A percentile compares a stretch with the other conserved stretches of the same genome.
Evolutionary conservation across 1,140 invertebrate genomes (phyloP).

Genomic region (Tenebrio molitor): DNA sequence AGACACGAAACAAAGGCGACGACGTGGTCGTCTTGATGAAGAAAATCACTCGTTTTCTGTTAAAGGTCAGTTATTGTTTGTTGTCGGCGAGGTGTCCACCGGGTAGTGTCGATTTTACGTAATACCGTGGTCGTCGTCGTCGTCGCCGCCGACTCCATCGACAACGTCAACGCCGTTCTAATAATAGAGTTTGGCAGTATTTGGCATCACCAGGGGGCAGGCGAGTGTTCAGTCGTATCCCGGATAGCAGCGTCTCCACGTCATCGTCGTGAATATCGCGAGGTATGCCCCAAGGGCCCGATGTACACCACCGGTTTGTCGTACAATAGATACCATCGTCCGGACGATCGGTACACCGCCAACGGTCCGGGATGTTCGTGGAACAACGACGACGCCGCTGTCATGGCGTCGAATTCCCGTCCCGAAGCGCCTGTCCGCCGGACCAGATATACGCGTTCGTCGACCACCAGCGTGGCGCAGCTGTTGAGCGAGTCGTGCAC

Average conservation of each 20-base stretch:
- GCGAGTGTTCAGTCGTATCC: constrained; percentile 63
- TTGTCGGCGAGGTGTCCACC: background rate
- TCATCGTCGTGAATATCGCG: constrained; percentile 22
- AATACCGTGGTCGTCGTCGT: background rate
- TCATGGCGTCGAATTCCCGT: constrained; percentile 54
- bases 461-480: constrained; percentile 86
- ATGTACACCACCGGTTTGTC: constrained; percentile 62
- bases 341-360: constrained; percentile 49
- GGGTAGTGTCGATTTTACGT: background rate
- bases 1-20: background rate
- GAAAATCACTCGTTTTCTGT: background rate
- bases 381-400: constrained; percentile 30
- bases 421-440: constrained; percentile 67
- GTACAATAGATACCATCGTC: constrained; percentile 58
- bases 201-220: constrained; percentile 61
- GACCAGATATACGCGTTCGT: constrained; percentile 80
- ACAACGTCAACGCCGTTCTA: constrained; percentile 13
- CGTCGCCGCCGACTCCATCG: background rate
- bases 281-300: constrained; percentile 6
- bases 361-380: background rate
- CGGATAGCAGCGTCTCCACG: constrained; percentile 54
- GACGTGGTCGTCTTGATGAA: background rate
- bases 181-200: constrained; percentile 65
- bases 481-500: constrained; percentile 87
- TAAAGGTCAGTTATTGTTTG: constrained; percentile 28